A percentile compares a stretch with the other conserved stretches of the same genome.
Conservation (phyloP, 53 echinoderm and acorn worm species). For the Luidia sarsii region DNA sequence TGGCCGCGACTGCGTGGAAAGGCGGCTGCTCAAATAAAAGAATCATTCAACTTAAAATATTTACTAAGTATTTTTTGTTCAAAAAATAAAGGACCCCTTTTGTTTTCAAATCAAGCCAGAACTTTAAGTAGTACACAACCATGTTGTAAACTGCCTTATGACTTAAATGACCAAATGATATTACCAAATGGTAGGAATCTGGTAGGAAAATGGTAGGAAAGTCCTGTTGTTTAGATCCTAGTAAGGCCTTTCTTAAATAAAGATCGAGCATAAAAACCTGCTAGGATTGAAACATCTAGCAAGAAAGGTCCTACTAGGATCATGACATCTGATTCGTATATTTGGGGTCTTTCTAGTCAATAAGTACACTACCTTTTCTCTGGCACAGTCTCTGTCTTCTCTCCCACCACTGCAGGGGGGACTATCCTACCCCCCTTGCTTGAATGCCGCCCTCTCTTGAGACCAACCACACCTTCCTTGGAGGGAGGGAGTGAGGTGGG, state of each 20-base stretch:
- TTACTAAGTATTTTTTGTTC: background rate
- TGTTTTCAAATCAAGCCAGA: background rate
- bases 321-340: too few relatives aligned
- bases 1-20: conserved; percentile 23
- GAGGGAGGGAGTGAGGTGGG: conserved; percentile 44
- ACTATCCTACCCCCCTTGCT: conserved; percentile 40
- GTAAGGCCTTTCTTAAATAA: too few relatives aligned
- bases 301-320: background rate
- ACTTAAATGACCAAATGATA: too few relatives aligned
- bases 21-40: conserved; percentile 10
- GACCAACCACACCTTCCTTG: conserved; percentile 52
- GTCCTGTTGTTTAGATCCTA: too few relatives aligned
- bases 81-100: background rate
- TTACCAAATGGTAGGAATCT: too few relatives aligned
- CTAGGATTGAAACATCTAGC: too few relatives aligned
- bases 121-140: too few relatives aligned
- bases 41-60: too few relatives aligned
- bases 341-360: too few relatives aligned
- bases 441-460: conserved; percentile 62
- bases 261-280: too few relatives aligned
- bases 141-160: too few relatives aligned
- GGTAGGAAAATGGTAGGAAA: too few relatives aligned
- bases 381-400: conserved; percentile 35
- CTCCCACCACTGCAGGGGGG: conserved; percentile 4
- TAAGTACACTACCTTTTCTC: conserved; percentile 46